phyloP scores from a whole-genome alignment of 2,113 vertebrate species.

The Ageneiosus marmoratus region DNA sequence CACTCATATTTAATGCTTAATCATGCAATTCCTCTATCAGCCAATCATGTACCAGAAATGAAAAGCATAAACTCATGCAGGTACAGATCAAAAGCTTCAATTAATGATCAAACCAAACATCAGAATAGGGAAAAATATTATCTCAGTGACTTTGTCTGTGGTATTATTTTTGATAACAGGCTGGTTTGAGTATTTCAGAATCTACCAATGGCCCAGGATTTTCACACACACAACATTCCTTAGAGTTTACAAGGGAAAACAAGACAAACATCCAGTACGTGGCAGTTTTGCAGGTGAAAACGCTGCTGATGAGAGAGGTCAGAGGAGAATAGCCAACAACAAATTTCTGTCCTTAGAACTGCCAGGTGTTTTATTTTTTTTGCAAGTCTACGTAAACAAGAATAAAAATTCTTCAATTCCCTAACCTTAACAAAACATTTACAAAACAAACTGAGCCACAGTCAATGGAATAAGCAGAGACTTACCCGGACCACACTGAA shows the following conservation, averaged over 20 bases:
- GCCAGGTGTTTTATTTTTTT: background rate
- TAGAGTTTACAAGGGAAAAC: background rate
- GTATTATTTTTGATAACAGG: background rate
- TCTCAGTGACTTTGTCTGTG: background rate
- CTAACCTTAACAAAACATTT: background rate
- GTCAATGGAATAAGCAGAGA: background rate
- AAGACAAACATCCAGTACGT: background rate
- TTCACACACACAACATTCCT: background rate
- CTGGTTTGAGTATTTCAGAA: background rate
- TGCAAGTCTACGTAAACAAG: background rate
- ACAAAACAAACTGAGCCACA: background rate
- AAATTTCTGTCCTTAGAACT: background rate
- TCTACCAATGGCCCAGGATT: background rate
- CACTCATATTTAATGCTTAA: background rate
- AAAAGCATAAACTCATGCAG: background rate
- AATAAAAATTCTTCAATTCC: background rate
- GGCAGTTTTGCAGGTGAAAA: background rate
- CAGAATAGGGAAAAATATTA: background rate
- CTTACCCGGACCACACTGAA: constrained; percentile 98
- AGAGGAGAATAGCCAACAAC: background rate
- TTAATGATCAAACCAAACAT: background rate
- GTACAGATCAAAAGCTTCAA: background rate
- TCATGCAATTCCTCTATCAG: background rate
- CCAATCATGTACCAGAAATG: background rate
- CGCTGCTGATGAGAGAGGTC: background rate